Evolutionary conservation across 2,888 invertebrate species (phyloP).

Genomic region (Drosophila tripunctata): DNA sequence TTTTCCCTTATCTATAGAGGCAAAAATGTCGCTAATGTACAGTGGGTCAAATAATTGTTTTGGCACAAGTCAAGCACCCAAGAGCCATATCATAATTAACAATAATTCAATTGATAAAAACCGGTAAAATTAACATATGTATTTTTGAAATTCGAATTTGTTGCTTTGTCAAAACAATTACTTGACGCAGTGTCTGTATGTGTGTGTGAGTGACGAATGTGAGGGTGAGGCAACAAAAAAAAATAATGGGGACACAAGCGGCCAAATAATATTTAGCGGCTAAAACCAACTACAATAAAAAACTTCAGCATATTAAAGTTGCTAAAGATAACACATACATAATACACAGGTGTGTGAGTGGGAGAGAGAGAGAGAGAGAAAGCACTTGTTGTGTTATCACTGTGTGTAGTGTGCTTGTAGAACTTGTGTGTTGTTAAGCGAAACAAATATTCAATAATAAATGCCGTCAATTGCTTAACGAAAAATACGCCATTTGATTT

Average conservation of each 20-base stretch:
- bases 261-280: conserved; percentile 34
- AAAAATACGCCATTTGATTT: conserved; percentile 25
- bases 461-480: conserved; percentile 26
- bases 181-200: neutral
- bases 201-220: conserved; percentile 1
- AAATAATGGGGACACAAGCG: conserved; percentile 27
- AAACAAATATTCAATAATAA: conserved; percentile 14
- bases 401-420: conserved; percentile 19
- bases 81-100: no score
- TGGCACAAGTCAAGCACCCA: neutral
- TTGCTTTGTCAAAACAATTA: neutral
- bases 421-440: conserved; percentile 13
- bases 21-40: neutral
- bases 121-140: neutral
- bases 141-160: neutral
- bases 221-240: neutral
- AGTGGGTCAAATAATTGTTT: neutral
- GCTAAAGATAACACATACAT: conserved; percentile 42
- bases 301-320: conserved; percentile 11
- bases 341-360: neutral
- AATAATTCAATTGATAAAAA: no score
- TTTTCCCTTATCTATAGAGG: neutral
- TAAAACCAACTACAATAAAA: conserved; percentile 25
- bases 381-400: conserved; percentile 60
- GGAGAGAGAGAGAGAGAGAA: conserved; percentile 8